These are phyloP conservation scores for Osmerus mordax DNA, from an alignment of 2,113 vertebrate genomes.

Conservation along the genomic window DNA sequence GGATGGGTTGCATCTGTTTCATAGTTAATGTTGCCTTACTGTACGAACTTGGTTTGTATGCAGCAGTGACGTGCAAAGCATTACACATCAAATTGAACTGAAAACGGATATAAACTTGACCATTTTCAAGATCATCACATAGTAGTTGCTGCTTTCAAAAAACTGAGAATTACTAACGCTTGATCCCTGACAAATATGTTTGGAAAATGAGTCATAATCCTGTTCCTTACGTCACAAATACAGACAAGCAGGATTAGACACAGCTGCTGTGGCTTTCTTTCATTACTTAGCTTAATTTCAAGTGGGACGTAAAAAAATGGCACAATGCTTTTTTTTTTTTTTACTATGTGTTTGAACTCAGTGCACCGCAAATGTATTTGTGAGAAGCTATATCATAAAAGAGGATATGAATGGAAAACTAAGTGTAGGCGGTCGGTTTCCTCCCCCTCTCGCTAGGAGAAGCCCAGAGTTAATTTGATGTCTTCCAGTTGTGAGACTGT, in stretches of 20 bases:
- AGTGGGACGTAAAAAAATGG: background rate
- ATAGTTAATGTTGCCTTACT: too few relatives aligned
- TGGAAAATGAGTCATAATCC: background rate
- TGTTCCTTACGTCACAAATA: background rate
- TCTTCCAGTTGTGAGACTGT: constrained; percentile 74
- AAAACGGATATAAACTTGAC: too few relatives aligned
- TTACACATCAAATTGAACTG: too few relatives aligned
- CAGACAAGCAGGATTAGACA: background rate
- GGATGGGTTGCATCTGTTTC: background rate
- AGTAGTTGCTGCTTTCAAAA: too few relatives aligned
- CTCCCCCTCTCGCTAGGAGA: background rate
- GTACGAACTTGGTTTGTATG: too few relatives aligned
- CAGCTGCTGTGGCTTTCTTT: background rate
- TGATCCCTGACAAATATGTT: too few relatives aligned
- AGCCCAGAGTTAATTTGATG: constrained; percentile 52
- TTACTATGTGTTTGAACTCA: constrained; percentile 68
- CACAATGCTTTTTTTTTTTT: constrained; percentile 31
- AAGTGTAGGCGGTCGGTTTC: constrained; percentile 59
- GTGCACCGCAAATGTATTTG: constrained; percentile 66
- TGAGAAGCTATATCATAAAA: constrained; percentile 74
- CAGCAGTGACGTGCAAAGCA: too few relatives aligned
- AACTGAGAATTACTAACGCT: too few relatives aligned
- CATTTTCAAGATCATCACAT: too few relatives aligned
- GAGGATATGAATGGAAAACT: constrained; percentile 70
- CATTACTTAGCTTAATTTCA: background rate